phyloP scores from a whole-genome alignment of 2,113 vertebrate species.

The Apeltes quadracus region DNA sequence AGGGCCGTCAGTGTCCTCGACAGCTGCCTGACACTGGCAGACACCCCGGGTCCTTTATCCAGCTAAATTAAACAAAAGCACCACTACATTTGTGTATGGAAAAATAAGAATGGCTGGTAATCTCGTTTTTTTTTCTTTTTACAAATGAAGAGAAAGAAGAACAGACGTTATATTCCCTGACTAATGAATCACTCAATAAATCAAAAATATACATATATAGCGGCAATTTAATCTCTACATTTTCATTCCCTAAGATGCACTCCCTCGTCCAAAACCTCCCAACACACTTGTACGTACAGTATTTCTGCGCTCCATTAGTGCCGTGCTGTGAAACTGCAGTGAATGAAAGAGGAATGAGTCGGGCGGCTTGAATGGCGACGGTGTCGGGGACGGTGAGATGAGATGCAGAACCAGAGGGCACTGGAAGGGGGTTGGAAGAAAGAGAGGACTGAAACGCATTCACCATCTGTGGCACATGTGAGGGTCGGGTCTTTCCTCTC shows the following conservation, averaged over 20 bases:
- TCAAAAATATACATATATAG: slow-evolving; percentile 49
- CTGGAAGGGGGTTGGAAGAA: slow-evolving; percentile 5
- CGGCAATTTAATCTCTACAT: slow-evolving; percentile 68
- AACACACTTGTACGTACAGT: slow-evolving; percentile 36
- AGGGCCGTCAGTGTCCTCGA: slow-evolving; percentile 61
- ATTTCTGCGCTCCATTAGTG: slow-evolving; percentile 49
- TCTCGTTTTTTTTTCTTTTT: not conserved
- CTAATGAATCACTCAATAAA: slow-evolving; percentile 75
- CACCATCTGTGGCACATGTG: slow-evolving; percentile 6
- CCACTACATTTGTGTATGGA: slow-evolving; percentile 10
- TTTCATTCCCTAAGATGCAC: slow-evolving; percentile 65
- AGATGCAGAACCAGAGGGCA: slow-evolving; percentile 20
- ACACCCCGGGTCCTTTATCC: slow-evolving; percentile 21
- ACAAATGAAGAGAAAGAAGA: not conserved
- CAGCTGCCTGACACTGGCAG: slow-evolving; percentile 57
- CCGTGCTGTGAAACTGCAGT: slow-evolving; percentile 61
- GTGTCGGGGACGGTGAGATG: slow-evolving; percentile 41
- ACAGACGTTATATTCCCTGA: slow-evolving; percentile 25
- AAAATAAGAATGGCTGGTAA: slow-evolving; percentile 4
- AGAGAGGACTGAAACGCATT: slow-evolving; percentile 12
- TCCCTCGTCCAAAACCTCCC: slow-evolving; percentile 20
- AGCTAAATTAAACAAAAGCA: slow-evolving; percentile 44
- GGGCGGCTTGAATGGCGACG: not conserved
- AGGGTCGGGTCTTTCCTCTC: not conserved
- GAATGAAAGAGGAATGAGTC: slow-evolving; percentile 20